Evolutionary conservation across 2,888 invertebrate species (phyloP), one percentile per base, ranked within the genome.

Genomic region (Gari tellinella): DNA sequence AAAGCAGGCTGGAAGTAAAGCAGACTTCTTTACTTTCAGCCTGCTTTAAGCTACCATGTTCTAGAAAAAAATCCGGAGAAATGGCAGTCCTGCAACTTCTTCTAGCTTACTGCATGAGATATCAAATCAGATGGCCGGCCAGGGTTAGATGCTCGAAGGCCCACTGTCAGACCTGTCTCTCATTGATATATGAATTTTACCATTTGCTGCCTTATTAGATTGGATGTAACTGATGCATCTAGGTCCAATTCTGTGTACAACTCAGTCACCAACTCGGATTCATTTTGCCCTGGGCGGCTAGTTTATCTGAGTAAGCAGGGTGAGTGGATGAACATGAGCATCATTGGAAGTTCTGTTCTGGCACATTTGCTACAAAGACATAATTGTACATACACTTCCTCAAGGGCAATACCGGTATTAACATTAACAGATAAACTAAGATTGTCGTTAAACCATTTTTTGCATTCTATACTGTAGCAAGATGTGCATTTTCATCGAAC

Each of bases 241-340:
- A 66, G 23, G 14, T 69, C 58, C 19, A 73, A 53, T 51, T 76
- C 72, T 62, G 65, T 66, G 56, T 80, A 75, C 4, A n/a, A n/a
- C n/a, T n/a, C n/a, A n/a, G n/a, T n/a, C n/a, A n/a, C n/a, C n/a
- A n/a, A n/a, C n/a, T n/a, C n/a, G n/a, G n/a, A 67, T 76, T 25
- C 76, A 67, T 21, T 40, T 72, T 41, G 69, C 75, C 31, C 43
- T 61, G 10, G 76, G 52, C 25, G 64, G 48, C 14, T n/a, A 19
- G 14, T 55, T 46, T 1, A 64, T 55, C 48, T 53, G 37, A 17
- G 46, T 17, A 15, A 66, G 1, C 4, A 66, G 19, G n/a, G 17
- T 1, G 7, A 51, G 38, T 7, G 58, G 37, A n/a, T 53, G 23
- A 23, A 53, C 57, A 2, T 40, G 40, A 10, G 23, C 15, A 12